phyloP scores from a whole-genome alignment of 2,113 vertebrate genomes.

The Candoia aspera region DNA sequence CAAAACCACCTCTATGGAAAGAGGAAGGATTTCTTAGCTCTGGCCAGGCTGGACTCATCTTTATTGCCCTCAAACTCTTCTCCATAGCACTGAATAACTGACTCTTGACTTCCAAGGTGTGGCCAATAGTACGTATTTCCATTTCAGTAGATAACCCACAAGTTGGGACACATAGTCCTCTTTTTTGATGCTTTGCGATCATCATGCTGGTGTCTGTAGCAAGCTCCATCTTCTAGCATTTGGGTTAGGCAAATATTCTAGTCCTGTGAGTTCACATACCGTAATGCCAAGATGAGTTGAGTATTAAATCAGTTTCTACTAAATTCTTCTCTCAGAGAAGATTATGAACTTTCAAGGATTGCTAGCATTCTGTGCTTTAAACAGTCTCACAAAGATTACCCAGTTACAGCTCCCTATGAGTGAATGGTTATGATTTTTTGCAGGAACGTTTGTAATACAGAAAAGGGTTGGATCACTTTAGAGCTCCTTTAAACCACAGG shows the following conservation, averaged over 20 bases:
- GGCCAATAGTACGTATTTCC: background rate
- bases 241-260: background rate
- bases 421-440: slow-evolving; percentile 28
- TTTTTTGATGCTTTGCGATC: background rate
- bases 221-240: background rate
- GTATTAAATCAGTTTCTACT: slow-evolving; percentile 4
- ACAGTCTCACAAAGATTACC: slow-evolving; percentile 16
- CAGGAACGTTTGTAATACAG: background rate
- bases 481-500: background rate
- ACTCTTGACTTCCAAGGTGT: background rate
- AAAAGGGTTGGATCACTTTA: background rate
- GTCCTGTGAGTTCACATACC: background rate
- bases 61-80: background rate
- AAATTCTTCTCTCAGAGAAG: background rate
- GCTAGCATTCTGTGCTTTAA: background rate
- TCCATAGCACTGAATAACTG: background rate
- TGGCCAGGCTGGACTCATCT: background rate
- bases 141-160: background rate
- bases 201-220: background rate
- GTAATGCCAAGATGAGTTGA: background rate
- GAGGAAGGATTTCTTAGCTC: background rate
- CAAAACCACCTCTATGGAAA: background rate
- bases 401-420: background rate
- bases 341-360: background rate
- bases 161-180: background rate